Evolutionary conservation across 2,888 invertebrate species (phyloP).

Genomic region (Tinea semifulvella): DNA sequence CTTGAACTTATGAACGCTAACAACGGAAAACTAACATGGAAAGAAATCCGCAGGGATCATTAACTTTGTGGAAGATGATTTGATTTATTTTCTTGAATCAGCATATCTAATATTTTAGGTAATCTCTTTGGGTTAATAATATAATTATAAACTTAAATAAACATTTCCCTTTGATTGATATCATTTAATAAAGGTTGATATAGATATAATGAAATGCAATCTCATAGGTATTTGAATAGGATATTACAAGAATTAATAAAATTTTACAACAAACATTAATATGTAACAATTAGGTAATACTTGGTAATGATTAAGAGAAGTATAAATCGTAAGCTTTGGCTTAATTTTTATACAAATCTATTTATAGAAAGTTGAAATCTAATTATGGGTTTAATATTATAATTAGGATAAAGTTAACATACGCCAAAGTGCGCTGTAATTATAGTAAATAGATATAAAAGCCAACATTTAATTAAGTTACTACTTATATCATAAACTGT

Average conservation of each 20-base stretch:
- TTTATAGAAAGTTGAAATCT: neutral
- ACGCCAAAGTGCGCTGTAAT: constrained; percentile 21
- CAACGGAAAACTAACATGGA: neutral
- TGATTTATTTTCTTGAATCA: too few species aligned
- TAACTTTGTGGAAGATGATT: too few species aligned
- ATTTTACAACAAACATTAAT: neutral
- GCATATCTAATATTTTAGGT: too few species aligned
- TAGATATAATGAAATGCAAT: too few species aligned
- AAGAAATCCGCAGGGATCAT: neutral
- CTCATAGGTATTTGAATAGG: neutral
- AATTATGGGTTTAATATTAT: neutral
- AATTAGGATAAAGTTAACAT: constrained; percentile 21
- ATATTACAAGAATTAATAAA: neutral
- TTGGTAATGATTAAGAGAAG: constrained; percentile 7
- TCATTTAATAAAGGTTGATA: too few species aligned
- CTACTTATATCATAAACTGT: constrained; percentile 2
- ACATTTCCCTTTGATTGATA: too few species aligned
- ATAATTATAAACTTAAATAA: too few species aligned
- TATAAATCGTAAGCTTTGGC: constrained; percentile 12
- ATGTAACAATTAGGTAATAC: too few species aligned
- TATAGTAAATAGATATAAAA: constrained; percentile 13
- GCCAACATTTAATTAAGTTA: constrained; percentile 2
- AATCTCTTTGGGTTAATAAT: too few species aligned
- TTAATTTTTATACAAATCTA: neutral
- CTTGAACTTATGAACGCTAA: too few species aligned